Conservation (phyloP, 1,140 invertebrate genomes). For the Lamellibrachia luymesi region DNA sequence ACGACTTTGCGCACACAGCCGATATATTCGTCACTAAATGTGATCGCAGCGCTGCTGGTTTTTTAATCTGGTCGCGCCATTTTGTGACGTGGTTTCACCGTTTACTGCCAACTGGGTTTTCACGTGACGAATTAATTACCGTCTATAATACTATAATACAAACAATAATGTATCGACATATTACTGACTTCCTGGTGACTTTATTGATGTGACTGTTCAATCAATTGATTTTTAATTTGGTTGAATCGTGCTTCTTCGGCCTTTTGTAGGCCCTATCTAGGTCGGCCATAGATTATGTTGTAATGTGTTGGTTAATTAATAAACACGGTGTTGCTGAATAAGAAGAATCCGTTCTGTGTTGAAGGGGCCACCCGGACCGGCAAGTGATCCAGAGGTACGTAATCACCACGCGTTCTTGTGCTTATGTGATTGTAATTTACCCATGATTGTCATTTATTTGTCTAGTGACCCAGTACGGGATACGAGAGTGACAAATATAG, state of each 20-base stretch:
- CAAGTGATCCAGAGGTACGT: not conserved
- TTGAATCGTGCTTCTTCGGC: not conserved
- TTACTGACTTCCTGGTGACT: not conserved
- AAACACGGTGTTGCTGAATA: not conserved
- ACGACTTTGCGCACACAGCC: too few species aligned
- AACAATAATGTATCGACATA: not conserved
- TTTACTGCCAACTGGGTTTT: not conserved
- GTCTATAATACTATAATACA: not conserved
- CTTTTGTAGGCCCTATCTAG: not conserved
- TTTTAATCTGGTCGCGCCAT: too few species aligned
- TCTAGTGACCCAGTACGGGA: not conserved
- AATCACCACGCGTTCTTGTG: not conserved
- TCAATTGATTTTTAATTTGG: not conserved
- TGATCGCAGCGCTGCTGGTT: too few species aligned
- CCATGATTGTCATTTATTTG: not conserved
- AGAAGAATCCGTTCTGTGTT: not conserved
- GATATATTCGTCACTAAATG: too few species aligned
- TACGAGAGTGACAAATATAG: not conserved
- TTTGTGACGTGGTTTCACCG: not conserved
- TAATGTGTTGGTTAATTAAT: not conserved
- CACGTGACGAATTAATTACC: not conserved
- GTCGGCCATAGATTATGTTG: not conserved
- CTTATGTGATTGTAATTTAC: not conserved
- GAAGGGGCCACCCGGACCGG: not conserved
- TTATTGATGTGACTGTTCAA: not conserved